A percentile compares a stretch with the other conserved stretches of the same genome.
Conservation (phyloP, 2,797 vertebrate genomes). For the Rhinophrynus dorsalis region DNA sequence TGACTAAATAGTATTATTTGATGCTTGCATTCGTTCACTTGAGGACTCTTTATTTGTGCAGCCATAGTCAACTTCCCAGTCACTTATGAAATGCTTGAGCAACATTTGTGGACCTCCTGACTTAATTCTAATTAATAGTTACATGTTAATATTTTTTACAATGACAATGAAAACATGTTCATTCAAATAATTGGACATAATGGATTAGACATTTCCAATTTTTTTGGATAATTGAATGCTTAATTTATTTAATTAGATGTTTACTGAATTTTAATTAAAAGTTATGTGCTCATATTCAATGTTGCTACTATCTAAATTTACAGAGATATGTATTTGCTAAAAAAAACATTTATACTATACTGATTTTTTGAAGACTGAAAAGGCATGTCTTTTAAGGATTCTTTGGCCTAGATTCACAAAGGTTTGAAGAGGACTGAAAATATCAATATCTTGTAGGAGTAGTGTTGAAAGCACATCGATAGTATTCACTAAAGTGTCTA, state of each 20-base stretch:
- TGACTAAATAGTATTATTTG: slow-evolving; percentile 48
- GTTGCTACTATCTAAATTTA: no score
- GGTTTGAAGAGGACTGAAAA: no score
- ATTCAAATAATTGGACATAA: slow-evolving; percentile 40
- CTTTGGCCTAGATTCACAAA: no score
- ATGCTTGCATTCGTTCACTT: slow-evolving; percentile 43
- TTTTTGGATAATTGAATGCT: slow-evolving; percentile 31
- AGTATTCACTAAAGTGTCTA: no score
- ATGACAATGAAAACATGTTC: slow-evolving; percentile 39
- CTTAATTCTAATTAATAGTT: slow-evolving; percentile 60
- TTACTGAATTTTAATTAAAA: slow-evolving; percentile 35
- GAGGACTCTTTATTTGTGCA: slow-evolving; percentile 49
- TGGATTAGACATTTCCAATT: slow-evolving; percentile 39
- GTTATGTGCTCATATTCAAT: no score
- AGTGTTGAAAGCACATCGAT: no score
- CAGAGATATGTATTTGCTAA: no score
- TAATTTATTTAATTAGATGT: slow-evolving; percentile 44
- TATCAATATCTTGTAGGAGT: no score
- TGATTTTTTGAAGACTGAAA: no score
- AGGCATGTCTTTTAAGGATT: no score
- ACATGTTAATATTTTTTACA: slow-evolving; percentile 54
- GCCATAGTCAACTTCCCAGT: slow-evolving; percentile 39
- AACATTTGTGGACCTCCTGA: slow-evolving; percentile 54
- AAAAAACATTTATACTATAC: no score
- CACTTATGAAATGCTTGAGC: slow-evolving; percentile 52